phyloP scores from a whole-genome alignment of 37 sponge, comb jelly and placozoan species.

The Petrosia ficiformis region DNA sequence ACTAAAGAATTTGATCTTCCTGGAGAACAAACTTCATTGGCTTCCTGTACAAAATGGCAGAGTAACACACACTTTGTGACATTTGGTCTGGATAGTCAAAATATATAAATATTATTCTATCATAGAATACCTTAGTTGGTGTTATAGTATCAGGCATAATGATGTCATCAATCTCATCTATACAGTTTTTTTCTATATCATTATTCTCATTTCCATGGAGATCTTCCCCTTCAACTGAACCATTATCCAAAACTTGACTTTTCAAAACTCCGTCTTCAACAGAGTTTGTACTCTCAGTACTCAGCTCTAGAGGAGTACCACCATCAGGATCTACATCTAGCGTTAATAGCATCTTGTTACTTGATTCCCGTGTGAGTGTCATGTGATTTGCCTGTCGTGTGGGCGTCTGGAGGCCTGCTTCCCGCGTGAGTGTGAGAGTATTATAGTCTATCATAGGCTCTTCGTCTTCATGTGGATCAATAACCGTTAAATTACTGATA shows the following conservation, averaged over 20 bases:
- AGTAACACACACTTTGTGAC: no score
- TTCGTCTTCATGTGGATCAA: not conserved
- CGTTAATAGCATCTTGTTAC: not conserved
- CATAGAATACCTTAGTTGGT: conserved; percentile 43
- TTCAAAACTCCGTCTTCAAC: not conserved
- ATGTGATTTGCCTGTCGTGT: not conserved
- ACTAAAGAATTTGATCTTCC: not conserved
- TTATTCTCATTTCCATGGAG: not conserved
- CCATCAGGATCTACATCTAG: not conserved
- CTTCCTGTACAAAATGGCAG: no score
- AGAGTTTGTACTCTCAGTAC: not conserved
- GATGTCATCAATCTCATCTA: conserved; percentile 12
- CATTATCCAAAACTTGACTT: not conserved
- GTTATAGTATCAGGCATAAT: conserved; percentile 45
- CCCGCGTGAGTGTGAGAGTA: not conserved
- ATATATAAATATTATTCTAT: not conserved
- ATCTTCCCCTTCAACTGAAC: not conserved
- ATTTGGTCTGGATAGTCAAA: not conserved
- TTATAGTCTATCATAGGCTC: not conserved
- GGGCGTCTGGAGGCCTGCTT: not conserved
- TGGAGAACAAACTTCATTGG: no score
- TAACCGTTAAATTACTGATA: not conserved
- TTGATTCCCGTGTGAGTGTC: not conserved
- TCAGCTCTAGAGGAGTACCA: not conserved
- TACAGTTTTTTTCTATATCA: not conserved